Evolutionary conservation across 2,113 vertebrate species (phyloP), one percentile per base, ranked within the genome.

Genomic region (Sapajus apella): DNA sequence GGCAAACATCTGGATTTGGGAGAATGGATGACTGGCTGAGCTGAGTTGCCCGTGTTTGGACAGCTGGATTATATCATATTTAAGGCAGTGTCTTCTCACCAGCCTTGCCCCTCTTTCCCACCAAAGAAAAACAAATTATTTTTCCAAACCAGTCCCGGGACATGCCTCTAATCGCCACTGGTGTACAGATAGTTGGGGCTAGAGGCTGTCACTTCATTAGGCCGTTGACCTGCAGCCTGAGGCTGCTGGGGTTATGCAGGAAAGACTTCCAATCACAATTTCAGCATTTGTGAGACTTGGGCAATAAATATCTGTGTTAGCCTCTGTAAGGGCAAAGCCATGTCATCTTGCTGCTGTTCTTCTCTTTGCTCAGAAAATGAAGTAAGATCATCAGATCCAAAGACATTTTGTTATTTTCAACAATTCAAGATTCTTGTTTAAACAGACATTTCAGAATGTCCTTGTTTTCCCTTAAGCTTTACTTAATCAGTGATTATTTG

Each of bases 31-130:
- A 43, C n/a, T n/a, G 72, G 50, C 82, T 64, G 87, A 50, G 20
- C 7, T 50, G 75, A 90, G 56, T 50, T 87, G 45, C 27, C 73
- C 25, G 0, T 97, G 94, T 97, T 97, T 97, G 90, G 70, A 97
- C 97, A 98, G 97, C 97, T 97, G 97, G 92, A 77, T 90, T 93
- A 25, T 72, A 97, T 96, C 95, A 96, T 85, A 92, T 95, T 93
- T 95, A 95, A 80, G 90, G 90, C 64, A 70, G 9, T 72, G 47
- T 92, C 97, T 96, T 97, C 96, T 98, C 96, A 96, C 87, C 87
- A 61, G 68, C 92, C 37, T 76, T 50, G 72, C 84, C 90, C 92
- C 21, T 27, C 84, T 80, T 97, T 97, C 92, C 92, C 85, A 97
- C 83, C 90, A 95, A 92, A 92, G 13, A 93, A 96, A 97, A 97